Base-by-base conservation (phyloP, 2,797 vertebrate species). In the Molossus molossus region DNA sequence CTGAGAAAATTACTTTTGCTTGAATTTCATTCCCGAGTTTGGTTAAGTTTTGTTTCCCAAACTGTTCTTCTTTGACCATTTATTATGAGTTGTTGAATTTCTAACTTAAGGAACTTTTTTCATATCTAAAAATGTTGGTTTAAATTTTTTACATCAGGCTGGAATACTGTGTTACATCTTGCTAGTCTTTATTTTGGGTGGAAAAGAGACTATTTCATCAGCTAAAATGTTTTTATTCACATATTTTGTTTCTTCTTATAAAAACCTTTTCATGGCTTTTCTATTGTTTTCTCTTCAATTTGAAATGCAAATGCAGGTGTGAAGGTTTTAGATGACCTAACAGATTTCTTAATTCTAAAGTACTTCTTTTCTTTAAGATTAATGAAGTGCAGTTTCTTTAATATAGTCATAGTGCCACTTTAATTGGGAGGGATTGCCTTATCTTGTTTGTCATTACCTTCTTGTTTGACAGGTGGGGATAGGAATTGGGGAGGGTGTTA, bases 41-140 rank as follows among this genome's bases (percentile, higher is more conserved):
- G 50, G 77, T n/a, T 77, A 82, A 64, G 18, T 76, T 94, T 69
- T 88, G 45, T 60, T 95, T 92, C 27, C 48, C 18, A 60, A n/a
- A 9, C 29, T 53, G 58, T 50, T 75, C 11, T 37, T 60, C 60
- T 77, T 70, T 67, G 37, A 33, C 29, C 58, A 88, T 55, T 87
- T 77, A 70, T 60, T 67, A n/a, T 55, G 14, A 72, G 9, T 10
- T 81, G 21, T 2, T 73, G 6, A 81, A 67, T 69, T 88, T 76
- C 53, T 69, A 82, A 82, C 15, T 75, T 65, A 53, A 91, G 33
- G 50, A 65, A 67, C 37, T 37, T 33, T 75, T 95, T 95, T 75
- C 37, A 25, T 58, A 81, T 67, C 18, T 75, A 58, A 95, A 81
- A 37, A 81, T 21, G 37, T 23, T n/a, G 50, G 40, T 75, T 13